Percentiles rank a stretch among this genome's conserved stretches.
Conservation (phyloP, 2,888 invertebrate genomes). For the Spodoptera picta region DNA sequence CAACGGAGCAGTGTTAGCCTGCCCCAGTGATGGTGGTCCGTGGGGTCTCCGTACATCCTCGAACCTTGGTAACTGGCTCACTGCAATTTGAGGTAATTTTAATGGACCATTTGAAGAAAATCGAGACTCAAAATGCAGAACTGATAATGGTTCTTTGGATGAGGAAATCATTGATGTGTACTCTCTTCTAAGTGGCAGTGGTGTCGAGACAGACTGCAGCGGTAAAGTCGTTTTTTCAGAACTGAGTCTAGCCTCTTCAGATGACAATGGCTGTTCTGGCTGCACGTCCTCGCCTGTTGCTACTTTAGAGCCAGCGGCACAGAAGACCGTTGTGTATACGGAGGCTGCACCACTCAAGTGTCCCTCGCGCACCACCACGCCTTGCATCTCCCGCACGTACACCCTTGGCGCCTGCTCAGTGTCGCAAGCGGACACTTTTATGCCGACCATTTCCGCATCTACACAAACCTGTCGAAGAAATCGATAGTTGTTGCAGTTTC, state of each 20-base stretch:
- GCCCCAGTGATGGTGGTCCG: neutral
- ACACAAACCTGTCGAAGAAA: slow-evolving; percentile 22
- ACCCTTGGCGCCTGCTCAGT: slow-evolving; percentile 22
- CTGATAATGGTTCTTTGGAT: slow-evolving; percentile 6
- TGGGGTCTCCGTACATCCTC: slow-evolving; percentile 1
- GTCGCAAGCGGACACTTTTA: slow-evolving; percentile 35
- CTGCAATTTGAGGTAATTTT: neutral
- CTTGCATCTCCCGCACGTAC: slow-evolving; percentile 12
- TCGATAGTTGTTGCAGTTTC: no score
- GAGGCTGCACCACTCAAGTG: neutral
- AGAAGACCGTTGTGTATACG: slow-evolving; percentile 27
- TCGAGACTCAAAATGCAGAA: slow-evolving; percentile 16
- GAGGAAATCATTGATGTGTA: neutral
- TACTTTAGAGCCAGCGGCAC: slow-evolving; percentile 5
- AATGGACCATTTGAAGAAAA: slow-evolving; percentile 9
- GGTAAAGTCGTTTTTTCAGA: neutral
- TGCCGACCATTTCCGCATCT: slow-evolving; percentile 15
- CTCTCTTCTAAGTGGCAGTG: neutral
- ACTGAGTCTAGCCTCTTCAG: no score
- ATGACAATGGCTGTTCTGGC: neutral
- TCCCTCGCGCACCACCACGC: slow-evolving; percentile 18
- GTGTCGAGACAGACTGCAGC: neutral
- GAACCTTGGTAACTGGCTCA: slow-evolving; percentile 1
- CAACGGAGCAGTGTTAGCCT: neutral
- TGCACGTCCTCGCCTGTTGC: neutral